Percentiles rank a stretch among this genome's conserved stretches.
Evolutionary conservation across 2,113 vertebrate species (phyloP).

Genomic region (Bos indicus): DNA sequence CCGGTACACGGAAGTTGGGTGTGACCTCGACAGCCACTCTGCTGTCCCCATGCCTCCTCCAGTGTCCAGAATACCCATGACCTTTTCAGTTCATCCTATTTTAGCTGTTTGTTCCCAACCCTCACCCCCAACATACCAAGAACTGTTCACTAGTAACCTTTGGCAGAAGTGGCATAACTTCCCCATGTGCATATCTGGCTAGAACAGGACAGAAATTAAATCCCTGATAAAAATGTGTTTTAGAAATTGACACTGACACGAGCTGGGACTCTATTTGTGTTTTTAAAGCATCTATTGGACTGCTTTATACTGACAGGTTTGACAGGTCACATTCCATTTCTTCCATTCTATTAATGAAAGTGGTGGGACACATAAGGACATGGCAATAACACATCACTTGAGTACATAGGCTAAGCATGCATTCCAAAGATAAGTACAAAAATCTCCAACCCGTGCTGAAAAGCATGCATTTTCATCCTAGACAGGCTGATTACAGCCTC

Average conservation of each 20-base stretch:
- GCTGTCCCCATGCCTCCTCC: too few species aligned
- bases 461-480: background rate
- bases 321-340: slow-evolving; percentile 12
- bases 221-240: background rate
- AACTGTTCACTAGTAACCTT: background rate
- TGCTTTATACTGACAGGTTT: background rate
- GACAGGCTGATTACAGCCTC: slow-evolving; percentile 27
- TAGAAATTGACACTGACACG: background rate
- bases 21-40: background rate
- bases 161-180: background rate
- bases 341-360: background rate
- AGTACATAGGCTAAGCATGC: background rate
- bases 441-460: background rate
- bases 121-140: background rate
- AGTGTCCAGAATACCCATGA: accelerated
- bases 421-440: slow-evolving; percentile 29
- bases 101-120: background rate
- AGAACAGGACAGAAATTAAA: background rate
- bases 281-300: background rate
- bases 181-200: background rate
- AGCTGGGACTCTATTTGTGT: background rate
- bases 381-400: background rate
- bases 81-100: background rate
- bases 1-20: background rate
- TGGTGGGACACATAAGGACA: background rate